phyloP scores from a whole-genome alignment of 2,113 vertebrate genomes.

The Ptilonorhynchus violaceus region DNA sequence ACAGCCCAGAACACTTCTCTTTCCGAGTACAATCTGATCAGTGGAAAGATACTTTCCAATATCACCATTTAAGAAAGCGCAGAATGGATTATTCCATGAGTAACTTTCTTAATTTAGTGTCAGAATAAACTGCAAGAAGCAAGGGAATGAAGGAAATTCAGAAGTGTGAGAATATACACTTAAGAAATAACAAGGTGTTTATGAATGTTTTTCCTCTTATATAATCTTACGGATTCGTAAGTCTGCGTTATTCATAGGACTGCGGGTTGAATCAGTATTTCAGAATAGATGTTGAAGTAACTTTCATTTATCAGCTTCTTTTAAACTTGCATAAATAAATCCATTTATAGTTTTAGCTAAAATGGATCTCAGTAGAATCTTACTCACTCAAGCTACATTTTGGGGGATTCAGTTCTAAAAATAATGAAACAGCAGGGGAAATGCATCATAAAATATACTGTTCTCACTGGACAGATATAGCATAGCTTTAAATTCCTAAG shows the following conservation, averaged over 20 bases:
- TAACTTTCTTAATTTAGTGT: not conserved
- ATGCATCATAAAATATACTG: not conserved
- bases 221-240: not conserved
- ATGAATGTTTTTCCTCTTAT: not conserved
- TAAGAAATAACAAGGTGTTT: not conserved
- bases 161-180: not conserved
- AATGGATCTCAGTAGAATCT: not conserved
- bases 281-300: not conserved
- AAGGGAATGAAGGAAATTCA: not conserved
- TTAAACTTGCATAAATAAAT: not conserved
- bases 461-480: not conserved
- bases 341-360: not conserved
- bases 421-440: not conserved
- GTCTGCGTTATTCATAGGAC: not conserved
- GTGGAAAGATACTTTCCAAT: not conserved
- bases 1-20: not conserved
- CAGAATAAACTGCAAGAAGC: not conserved
- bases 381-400: not conserved
- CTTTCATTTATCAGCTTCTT: not conserved
- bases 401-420: not conserved
- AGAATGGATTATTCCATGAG: not conserved
- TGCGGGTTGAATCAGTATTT: not conserved
- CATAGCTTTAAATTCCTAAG: not conserved
- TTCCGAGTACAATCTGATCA: not conserved
- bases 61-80: not conserved